Evolutionary conservation across 2,888 invertebrate species (phyloP).

Genomic region (Sinohyriopsis cumingii): DNA sequence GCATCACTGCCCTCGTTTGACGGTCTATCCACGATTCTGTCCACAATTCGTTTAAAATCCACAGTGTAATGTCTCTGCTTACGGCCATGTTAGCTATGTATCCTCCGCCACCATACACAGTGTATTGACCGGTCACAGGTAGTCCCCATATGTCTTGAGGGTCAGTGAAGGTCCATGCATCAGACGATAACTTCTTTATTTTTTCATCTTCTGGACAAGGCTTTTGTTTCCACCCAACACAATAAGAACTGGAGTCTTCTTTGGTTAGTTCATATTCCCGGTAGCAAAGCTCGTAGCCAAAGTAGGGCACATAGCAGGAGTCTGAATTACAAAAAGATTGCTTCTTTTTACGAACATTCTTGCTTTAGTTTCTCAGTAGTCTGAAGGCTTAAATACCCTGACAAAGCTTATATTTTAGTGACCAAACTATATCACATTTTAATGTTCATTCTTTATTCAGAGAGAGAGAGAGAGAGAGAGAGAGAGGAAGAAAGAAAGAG

Average conservation of each 20-base stretch:
- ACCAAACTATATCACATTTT: too few relatives aligned
- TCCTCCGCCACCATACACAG: constrained; percentile 56
- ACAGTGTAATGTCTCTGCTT: constrained; percentile 41
- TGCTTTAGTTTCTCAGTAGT: too few relatives aligned
- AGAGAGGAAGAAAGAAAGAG: too few relatives aligned
- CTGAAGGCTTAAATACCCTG: too few relatives aligned
- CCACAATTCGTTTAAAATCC: constrained; percentile 44
- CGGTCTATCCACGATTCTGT: constrained; percentile 55
- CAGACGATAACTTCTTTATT: constrained; percentile 36
- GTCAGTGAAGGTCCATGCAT: constrained; percentile 50
- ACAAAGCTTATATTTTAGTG: too few relatives aligned
- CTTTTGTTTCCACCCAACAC: constrained; percentile 38
- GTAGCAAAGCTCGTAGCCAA: constrained; percentile 11
- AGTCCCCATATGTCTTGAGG: constrained; percentile 49
- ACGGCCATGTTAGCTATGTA: constrained; percentile 56
- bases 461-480: too few relatives aligned
- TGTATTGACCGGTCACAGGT: constrained; percentile 44
- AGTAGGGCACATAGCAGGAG: constrained; percentile 5
- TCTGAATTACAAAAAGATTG: too few relatives aligned
- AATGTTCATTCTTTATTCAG: too few relatives aligned
- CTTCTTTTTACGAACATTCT: too few relatives aligned
- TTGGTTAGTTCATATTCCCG: constrained; percentile 22
- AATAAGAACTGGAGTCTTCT: constrained; percentile 42
- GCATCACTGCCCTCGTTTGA: constrained; percentile 53
- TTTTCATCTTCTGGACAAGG: constrained; percentile 34